phyloP scores from a whole-genome alignment of 2,113 vertebrate genomes.

The cattle (Bos taurus) region DNA sequence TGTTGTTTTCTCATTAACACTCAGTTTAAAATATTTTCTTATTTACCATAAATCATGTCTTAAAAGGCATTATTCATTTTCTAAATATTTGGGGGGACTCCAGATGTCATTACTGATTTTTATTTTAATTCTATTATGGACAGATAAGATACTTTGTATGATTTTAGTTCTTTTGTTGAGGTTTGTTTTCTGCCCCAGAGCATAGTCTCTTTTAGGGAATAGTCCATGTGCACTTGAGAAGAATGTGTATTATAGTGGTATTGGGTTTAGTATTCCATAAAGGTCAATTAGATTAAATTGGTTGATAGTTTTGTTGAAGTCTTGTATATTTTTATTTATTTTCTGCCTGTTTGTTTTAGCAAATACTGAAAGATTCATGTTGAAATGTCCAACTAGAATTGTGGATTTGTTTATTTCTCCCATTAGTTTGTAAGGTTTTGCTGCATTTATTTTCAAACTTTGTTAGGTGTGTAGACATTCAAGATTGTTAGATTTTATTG shows the following conservation, averaged over 20 bases:
- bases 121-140: neutral
- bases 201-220: neutral
- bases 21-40: slow-evolving; percentile 20
- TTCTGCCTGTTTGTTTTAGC: neutral
- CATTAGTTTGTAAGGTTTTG: neutral
- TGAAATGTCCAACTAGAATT: neutral
- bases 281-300: neutral
- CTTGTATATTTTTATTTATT: neutral
- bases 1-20: neutral
- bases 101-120: neutral
- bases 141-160: neutral
- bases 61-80: slow-evolving; percentile 1
- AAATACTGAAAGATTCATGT: neutral
- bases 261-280: neutral
- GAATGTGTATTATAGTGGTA: neutral
- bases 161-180: neutral
- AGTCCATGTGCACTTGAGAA: neutral
- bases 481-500: neutral
- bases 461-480: neutral
- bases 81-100: neutral
- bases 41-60: neutral
- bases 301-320: neutral
- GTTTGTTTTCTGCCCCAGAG: neutral
- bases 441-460: neutral
- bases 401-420: neutral